These are phyloP conservation scores for Chloroceryle amazona DNA, from an alignment of 2,797 vertebrate genomes.

Conservation along the genomic window DNA sequence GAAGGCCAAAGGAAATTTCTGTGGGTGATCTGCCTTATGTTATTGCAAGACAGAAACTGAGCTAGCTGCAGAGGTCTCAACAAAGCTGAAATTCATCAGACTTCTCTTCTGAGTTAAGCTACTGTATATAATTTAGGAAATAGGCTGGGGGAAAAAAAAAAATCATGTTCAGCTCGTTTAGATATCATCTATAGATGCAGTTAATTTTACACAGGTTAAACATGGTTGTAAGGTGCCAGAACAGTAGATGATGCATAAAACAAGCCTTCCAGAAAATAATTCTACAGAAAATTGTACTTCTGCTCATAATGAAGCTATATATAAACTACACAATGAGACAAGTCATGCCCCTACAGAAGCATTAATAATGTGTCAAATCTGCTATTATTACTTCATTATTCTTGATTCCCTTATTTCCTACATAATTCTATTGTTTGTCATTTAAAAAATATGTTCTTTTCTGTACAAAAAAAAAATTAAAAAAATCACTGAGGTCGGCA, in stretches of 20 bases:
- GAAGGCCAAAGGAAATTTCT: background rate
- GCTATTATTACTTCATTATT: constrained; percentile 70
- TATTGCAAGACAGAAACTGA: background rate
- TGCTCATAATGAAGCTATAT: constrained; percentile 56
- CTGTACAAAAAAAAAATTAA: background rate
- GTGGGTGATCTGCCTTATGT: background rate
- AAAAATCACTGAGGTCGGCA: background rate
- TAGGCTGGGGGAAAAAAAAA: background rate
- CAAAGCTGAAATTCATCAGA: background rate
- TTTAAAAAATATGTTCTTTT: constrained; percentile 32
- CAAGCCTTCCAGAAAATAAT: constrained; percentile 45
- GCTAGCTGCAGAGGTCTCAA: background rate
- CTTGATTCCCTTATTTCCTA: constrained; percentile 64
- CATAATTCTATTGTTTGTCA: background rate
- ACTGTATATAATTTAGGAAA: constrained; percentile 36
- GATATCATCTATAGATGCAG: constrained; percentile 22
- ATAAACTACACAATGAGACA: constrained; percentile 61
- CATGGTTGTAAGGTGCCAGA: constrained; percentile 12
- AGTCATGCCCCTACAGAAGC: background rate
- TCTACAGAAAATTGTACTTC: constrained; percentile 55
- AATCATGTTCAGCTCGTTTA: background rate
- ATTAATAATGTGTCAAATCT: background rate
- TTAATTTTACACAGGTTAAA: constrained; percentile 59
- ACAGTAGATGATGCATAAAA: constrained; percentile 57
- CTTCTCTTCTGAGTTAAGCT: background rate